Conservation (phyloP, 2,113 vertebrate species). For the Camelus dromedarius region DNA sequence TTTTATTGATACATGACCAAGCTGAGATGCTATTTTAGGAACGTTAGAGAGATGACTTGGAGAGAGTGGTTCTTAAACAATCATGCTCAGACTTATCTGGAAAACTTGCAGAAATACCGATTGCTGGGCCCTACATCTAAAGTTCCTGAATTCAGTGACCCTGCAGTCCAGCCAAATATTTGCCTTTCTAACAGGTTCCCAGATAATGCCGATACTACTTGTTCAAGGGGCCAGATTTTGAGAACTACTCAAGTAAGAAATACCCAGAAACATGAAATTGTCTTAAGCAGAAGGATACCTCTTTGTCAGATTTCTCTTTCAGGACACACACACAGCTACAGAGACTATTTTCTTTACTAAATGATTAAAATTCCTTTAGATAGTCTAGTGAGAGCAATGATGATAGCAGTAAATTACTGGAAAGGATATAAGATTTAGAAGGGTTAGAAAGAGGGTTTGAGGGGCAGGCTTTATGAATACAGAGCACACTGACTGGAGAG, state of each 20-base stretch:
- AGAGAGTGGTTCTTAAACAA: neutral
- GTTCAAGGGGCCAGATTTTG: neutral
- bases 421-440: neutral
- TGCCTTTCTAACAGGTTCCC: neutral
- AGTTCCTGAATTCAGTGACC: neutral
- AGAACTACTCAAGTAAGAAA: neutral
- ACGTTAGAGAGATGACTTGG: neutral
- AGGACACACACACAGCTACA: neutral
- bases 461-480: neutral
- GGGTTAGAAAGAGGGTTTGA: neutral
- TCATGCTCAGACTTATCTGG: neutral
- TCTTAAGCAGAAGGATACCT: constrained; percentile 17
- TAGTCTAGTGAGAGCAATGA: neutral
- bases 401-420: neutral
- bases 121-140: neutral
- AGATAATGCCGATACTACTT: neutral
- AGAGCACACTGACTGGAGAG: neutral
- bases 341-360: neutral
- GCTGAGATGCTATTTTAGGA: neutral
- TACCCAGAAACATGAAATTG: neutral
- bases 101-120: neutral
- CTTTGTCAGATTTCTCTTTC: neutral
- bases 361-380: neutral
- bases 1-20: neutral
- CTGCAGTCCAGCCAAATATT: neutral